Evolutionary conservation across 2,797 vertebrate species (phyloP).

Genomic region (Cryptoprocta ferox): DNA sequence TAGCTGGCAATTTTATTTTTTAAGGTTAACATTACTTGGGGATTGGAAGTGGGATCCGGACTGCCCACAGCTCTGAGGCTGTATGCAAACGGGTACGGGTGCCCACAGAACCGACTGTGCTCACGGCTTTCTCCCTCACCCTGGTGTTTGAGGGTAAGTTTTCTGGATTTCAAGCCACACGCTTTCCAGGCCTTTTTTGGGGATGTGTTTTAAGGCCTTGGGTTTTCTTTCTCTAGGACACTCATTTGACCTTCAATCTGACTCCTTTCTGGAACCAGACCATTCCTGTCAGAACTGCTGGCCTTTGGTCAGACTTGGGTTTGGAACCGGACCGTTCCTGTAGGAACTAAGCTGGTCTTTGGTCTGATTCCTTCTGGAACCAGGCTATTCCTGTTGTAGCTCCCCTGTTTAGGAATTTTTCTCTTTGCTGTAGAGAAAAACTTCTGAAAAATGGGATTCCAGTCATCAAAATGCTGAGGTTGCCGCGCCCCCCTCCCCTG

Average conservation of each 20-base stretch:
- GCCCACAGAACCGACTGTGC: not conserved
- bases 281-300: not conserved
- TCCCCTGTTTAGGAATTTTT: not conserved
- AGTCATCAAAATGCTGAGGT: not conserved
- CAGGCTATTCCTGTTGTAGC: not conserved
- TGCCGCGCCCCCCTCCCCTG: accelerated
- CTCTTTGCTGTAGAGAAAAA: not conserved
- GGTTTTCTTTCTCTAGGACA: not conserved
- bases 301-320: not conserved
- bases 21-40: not conserved
- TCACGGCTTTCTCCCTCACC: not conserved
- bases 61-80: not conserved
- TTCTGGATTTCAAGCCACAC: not conserved
- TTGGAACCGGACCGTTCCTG: not conserved
- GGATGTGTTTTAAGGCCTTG: not conserved
- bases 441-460: not conserved
- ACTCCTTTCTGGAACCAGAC: not conserved
- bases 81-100: not conserved
- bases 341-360: not conserved
- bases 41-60: not conserved
- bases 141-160: not conserved
- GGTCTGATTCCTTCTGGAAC: not conserved
- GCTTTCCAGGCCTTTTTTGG: not conserved
- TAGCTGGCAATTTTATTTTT: not conserved
- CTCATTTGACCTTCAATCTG: not conserved